Conservation (phyloP, 64 coral and sea anemone species). For the Pachyseris speciosa region DNA sequence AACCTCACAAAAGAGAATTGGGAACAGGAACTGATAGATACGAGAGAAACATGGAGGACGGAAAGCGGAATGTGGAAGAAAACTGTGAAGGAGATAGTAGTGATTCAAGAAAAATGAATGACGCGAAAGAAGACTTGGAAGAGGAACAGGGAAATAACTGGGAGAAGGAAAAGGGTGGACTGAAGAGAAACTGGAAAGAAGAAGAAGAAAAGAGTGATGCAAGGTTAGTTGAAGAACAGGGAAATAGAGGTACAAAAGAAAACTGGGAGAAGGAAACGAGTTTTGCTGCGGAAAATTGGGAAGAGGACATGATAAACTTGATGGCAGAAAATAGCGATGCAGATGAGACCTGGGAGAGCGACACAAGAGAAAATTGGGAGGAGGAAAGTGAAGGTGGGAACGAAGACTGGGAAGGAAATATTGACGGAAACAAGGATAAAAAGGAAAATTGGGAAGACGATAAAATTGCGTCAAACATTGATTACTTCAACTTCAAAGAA, state of each 20-base stretch:
- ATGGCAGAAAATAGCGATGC: no score
- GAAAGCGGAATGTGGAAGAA: not conserved
- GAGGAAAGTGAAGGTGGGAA: not conserved
- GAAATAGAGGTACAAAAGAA: not conserved
- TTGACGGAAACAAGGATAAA: not conserved
- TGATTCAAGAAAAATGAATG: not conserved
- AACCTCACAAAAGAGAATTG: not conserved
- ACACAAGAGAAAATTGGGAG: not conserved
- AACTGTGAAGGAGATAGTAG: not conserved
- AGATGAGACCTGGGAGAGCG: no score
- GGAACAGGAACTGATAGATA: not conserved
- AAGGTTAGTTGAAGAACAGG: no score
- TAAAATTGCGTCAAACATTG: not conserved
- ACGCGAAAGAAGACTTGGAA: not conserved
- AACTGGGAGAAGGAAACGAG: not conserved
- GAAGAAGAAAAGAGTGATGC: not conserved
- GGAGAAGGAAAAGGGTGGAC: no score
- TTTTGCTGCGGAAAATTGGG: not conserved
- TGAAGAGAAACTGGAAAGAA: not conserved
- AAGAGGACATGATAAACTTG: not conserved
- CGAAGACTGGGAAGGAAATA: not conserved
- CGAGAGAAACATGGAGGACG: not conserved
- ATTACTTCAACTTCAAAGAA: no score
- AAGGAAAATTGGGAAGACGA: not conserved
- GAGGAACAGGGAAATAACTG: no score